A percentile compares a stretch with the other conserved stretches of the same genome.
phyloP scores from a whole-genome alignment of 2,888 invertebrate species.

The Chrysopilus asiliformis region DNA sequence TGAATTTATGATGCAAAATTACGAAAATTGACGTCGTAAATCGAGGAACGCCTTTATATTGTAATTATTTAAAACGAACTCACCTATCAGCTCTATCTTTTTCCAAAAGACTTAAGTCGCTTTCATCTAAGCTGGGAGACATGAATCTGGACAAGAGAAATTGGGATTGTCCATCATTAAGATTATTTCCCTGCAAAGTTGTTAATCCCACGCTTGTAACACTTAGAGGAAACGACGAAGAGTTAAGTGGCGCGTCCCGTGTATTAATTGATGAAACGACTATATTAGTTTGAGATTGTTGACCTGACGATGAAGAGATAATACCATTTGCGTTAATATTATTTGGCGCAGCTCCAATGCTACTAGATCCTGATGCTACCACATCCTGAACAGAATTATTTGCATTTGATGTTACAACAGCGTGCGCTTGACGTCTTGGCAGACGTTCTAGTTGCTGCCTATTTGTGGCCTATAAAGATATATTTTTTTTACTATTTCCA shows the following conservation, averaged over 20 bases:
- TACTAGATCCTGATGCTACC: conserved; percentile 32
- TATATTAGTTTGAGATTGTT: conserved; percentile 28
- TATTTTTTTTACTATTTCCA: conserved; percentile 4
- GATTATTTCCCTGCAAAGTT: conserved; percentile 17
- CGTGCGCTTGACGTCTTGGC: conserved; percentile 68
- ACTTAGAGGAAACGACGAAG: conserved; percentile 19
- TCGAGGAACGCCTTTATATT: conserved; percentile 50
- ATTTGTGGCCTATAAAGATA: conserved; percentile 48
- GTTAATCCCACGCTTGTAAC: conserved; percentile 22
- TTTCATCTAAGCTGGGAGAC: conserved; percentile 40
- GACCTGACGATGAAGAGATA: conserved; percentile 27
- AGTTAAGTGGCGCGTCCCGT: conserved; percentile 29
- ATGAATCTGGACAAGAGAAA: conserved; percentile 39
- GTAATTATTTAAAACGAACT: too few relatives aligned
- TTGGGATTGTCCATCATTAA: conserved; percentile 26
- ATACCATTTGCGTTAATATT: conserved; percentile 13
- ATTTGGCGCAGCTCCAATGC: conserved; percentile 16
- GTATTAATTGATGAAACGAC: conserved; percentile 31
- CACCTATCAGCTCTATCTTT: conserved; percentile 45
- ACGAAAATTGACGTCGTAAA: conserved; percentile 39
- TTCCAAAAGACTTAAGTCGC: conserved; percentile 41
- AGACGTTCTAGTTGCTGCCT: conserved; percentile 82
- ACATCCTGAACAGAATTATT: conserved; percentile 40
- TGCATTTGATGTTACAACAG: conserved; percentile 45
- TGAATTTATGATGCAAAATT: conserved; percentile 1